These are phyloP conservation scores for Chymomyza procnemis DNA, from an alignment of 2,888 invertebrate species.

Conservation along the genomic window DNA sequence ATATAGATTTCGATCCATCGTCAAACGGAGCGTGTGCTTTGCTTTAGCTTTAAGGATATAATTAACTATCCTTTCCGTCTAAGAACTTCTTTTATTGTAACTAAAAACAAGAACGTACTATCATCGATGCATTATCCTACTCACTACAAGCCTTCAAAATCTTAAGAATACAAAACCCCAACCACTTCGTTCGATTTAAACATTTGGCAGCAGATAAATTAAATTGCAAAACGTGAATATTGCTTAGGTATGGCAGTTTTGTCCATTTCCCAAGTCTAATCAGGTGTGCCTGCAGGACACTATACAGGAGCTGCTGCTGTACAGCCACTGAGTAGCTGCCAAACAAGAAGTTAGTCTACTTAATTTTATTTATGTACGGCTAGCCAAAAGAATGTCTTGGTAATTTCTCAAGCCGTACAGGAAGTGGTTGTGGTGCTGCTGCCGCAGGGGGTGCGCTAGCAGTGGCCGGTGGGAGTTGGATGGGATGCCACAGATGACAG, in stretches of 20 bases:
- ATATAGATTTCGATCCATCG: too few species aligned
- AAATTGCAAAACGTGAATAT: background rate
- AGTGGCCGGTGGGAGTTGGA: too few species aligned
- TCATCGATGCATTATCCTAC: too few species aligned
- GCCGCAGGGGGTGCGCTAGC: background rate
- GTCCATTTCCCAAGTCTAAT: background rate
- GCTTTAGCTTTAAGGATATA: too few species aligned
- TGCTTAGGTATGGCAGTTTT: background rate
- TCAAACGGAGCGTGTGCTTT: too few species aligned
- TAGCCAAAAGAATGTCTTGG: conserved; percentile 62
- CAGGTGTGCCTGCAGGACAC: background rate
- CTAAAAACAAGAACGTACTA: too few species aligned
- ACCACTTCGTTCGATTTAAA: background rate
- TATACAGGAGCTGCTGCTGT: background rate
- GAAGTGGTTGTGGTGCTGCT: conserved; percentile 6
- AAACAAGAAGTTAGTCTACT: conserved; percentile 35
- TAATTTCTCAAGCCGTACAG: conserved; percentile 52
- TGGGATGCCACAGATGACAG: background rate
- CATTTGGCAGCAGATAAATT: too few species aligned
- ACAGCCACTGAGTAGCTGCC: conserved; percentile 5
- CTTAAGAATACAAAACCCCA: background rate
- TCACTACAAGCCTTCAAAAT: too few species aligned
- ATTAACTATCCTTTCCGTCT: too few species aligned
- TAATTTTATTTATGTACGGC: conserved; percentile 66
- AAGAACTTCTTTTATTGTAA: too few species aligned